A percentile compares a stretch with the other conserved stretches of the same genome.
phyloP scores from a whole-genome alignment of 2,113 vertebrate genomes.

The Paratilapia polleni region DNA sequence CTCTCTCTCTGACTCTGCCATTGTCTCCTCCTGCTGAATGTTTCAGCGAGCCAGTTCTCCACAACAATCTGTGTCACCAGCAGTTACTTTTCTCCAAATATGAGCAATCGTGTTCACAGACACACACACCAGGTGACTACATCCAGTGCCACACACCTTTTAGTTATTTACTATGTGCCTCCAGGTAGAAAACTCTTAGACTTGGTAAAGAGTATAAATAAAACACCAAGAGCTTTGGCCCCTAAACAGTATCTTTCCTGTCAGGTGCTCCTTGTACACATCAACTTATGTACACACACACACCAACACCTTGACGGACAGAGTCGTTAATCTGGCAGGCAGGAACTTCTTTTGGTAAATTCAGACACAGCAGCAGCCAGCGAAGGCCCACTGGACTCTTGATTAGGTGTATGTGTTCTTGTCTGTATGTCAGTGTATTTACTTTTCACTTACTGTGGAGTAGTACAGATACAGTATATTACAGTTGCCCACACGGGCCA shows the following conservation, averaged over 20 bases:
- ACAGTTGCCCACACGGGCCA: constrained; percentile 60
- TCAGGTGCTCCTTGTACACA: constrained; percentile 34
- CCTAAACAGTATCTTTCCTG: constrained; percentile 61
- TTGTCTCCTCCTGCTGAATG: constrained; percentile 53
- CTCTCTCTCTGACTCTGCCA: constrained; percentile 31
- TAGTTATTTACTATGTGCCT: constrained; percentile 67
- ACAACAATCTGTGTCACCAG: constrained; percentile 57
- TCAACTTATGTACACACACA: constrained; percentile 20
- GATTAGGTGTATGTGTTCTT: constrained; percentile 65
- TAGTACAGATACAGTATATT: constrained; percentile 17
- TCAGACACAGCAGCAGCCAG: constrained; percentile 44
- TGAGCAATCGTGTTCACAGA: not conserved
- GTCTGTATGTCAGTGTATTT: constrained; percentile 38
- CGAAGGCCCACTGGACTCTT: constrained; percentile 57
- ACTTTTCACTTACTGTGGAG: constrained; percentile 23
- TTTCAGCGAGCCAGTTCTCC: constrained; percentile 54
- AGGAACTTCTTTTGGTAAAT: constrained; percentile 48
- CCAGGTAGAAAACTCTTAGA: constrained; percentile 55
- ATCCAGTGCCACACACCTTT: constrained; percentile 52
- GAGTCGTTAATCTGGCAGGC: constrained; percentile 35
- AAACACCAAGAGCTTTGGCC: constrained; percentile 60
- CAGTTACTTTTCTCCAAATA: constrained; percentile 41
- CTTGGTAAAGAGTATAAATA: constrained; percentile 59
- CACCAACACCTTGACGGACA: constrained; percentile 8
- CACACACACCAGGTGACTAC: constrained; percentile 23